These are phyloP conservation scores for Phaonia tiefii DNA, from an alignment of 2,888 invertebrate genomes.

Conservation along the genomic window DNA sequence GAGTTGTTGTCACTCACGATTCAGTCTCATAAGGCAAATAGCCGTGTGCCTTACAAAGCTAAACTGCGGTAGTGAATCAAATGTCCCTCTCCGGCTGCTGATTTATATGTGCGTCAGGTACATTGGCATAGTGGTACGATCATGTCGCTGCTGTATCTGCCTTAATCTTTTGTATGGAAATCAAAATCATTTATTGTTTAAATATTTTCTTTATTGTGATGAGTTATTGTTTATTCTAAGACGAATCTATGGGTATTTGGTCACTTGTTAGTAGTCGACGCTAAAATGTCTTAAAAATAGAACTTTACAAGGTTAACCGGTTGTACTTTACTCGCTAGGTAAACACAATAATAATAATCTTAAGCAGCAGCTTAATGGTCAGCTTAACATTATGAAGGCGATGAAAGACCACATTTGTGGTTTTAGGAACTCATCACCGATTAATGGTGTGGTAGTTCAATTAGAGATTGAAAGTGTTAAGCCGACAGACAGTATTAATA, in stretches of 20 bases:
- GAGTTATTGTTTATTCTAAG: conserved; percentile 19
- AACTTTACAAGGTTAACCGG: conserved; percentile 32
- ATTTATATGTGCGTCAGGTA: conserved; percentile 56
- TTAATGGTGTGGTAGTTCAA: background rate
- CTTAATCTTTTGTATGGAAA: conserved; percentile 4
- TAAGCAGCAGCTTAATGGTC: background rate
- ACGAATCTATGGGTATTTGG: background rate
- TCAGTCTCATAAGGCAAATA: background rate
- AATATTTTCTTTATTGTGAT: conserved; percentile 21
- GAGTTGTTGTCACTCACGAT: background rate
- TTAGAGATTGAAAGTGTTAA: background rate
- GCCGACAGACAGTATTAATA: no score
- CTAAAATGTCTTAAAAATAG: conserved; percentile 6
- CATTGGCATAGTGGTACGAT: conserved; percentile 23
- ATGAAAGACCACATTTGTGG: background rate
- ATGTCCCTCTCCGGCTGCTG: background rate
- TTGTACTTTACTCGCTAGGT: background rate
- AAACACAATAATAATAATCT: background rate
- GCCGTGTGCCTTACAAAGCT: background rate
- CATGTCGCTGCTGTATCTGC: conserved; percentile 22
- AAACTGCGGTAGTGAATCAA: background rate
- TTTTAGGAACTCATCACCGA: background rate
- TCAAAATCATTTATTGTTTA: background rate
- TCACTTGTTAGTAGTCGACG: background rate
- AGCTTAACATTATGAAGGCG: background rate